Evolutionary conservation across 1,140 invertebrate genomes (phyloP), one percentile per base, ranked within the genome.

Genomic region (Schlechtendalia chinensis): DNA sequence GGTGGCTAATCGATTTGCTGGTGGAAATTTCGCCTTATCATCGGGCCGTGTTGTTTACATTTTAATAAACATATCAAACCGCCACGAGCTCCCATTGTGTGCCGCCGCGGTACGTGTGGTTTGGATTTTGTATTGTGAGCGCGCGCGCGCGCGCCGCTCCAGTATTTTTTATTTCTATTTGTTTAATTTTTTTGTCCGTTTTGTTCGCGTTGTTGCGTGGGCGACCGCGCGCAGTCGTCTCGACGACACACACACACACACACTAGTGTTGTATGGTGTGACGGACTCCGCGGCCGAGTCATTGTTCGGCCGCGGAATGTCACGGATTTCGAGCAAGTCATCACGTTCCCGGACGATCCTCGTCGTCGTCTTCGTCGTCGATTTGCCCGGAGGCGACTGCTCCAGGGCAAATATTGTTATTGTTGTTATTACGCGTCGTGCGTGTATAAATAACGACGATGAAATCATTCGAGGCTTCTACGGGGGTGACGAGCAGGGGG

Each of bases 151-250:
- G n/a, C n/a, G n/a, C n/a, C n/a, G n/a, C n/a, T n/a, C n/a, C n/a
- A n/a, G n/a, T n/a, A n/a, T n/a, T n/a, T n/a, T n/a, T n/a, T n/a
- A n/a, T n/a, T n/a, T n/a, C n/a, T 69, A 80, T 47, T 59, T 16
- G 1, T 81, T 82, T 83, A 81, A 77, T 72, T 82, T 58, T 67
- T 81, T 83, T 80, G 80, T 82, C 81, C 81, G 81, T 83, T 81
- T 81, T 79, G 80, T 61, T 80, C 79, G 74, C 61, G 81, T 82
- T 82, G 82, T 74, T 71, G 75, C 65, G 74, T 67, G 45, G 59
- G 27, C n/a, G 56, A 74, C 63, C 45, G 53, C 45, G 11, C 58
- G 39, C 16, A 53, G 29, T 19, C 17, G 29, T 24, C n/a, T n/a
- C 72, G 63, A 74, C 67, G 39, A 69, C 32, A 54, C 53, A 19